Conservation (phyloP, 2,888 invertebrate genomes). For the Anoplius nigerrimus region DNA sequence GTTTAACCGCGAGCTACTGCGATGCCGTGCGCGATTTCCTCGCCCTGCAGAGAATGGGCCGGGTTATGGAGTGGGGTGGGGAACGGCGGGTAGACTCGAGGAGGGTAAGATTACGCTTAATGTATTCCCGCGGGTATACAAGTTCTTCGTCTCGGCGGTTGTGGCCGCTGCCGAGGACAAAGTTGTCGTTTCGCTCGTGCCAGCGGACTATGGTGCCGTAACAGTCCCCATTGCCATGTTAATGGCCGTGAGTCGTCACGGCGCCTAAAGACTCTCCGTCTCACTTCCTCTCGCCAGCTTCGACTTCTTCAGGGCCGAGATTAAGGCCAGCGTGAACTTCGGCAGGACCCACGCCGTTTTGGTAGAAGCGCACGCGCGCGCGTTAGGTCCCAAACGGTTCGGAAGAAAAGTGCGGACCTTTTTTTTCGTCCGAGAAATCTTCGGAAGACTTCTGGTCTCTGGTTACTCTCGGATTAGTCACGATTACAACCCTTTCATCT, state of each 20-base stretch:
- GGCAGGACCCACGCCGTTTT: too few relatives aligned
- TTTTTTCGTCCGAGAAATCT: too few relatives aligned
- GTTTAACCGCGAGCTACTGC: too few relatives aligned
- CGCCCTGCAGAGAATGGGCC: not conserved
- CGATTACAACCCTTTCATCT: too few relatives aligned
- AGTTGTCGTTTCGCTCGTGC: conserved; percentile 42
- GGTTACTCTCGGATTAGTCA: too few relatives aligned
- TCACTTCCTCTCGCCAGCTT: too few relatives aligned
- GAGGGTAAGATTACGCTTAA: conserved; percentile 53
- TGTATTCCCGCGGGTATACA: conserved; percentile 53
- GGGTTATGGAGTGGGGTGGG: not conserved
- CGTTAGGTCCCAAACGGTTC: too few relatives aligned
- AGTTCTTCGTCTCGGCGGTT: conserved; percentile 44
- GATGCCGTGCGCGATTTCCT: too few relatives aligned
- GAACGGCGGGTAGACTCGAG: not conserved
- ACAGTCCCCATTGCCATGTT: conserved; percentile 56
- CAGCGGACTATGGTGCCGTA: conserved; percentile 35
- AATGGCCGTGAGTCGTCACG: conserved; percentile 32
- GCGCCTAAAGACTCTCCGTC: conserved; percentile 17
- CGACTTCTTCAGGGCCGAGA: conserved; percentile 36
- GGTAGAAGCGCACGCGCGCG: too few relatives aligned
- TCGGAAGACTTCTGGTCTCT: too few relatives aligned
- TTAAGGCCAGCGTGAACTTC: conserved; percentile 34
- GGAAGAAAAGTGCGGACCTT: too few relatives aligned
- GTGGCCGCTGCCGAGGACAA: conserved; percentile 44